These are phyloP conservation scores for Phasianus colchicus DNA, from an alignment of 2,113 vertebrate species.

Conservation along the genomic window DNA sequence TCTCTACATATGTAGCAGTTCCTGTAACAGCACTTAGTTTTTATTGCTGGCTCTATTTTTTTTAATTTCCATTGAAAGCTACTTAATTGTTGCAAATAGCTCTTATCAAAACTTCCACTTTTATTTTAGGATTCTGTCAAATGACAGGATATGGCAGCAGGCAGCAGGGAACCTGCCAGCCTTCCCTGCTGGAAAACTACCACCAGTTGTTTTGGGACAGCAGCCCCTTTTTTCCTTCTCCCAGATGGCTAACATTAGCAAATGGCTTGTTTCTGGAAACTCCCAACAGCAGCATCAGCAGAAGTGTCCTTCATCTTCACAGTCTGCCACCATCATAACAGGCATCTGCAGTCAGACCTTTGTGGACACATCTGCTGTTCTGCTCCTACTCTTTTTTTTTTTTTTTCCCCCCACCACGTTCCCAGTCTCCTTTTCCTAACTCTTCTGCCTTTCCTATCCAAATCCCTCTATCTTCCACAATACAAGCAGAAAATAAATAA, in stretches of 20 bases:
- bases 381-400: neutral
- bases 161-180: constrained; percentile 27
- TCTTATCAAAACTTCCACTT: constrained; percentile 17
- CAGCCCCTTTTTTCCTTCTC: neutral
- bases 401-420: neutral
- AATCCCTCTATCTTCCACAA: neutral
- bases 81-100: constrained; percentile 18
- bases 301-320: neutral
- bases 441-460: neutral
- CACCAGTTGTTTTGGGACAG: constrained; percentile 23
- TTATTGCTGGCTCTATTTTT: neutral
- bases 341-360: fast-evolving
- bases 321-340: neutral
- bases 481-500: neutral
- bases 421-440: neutral
- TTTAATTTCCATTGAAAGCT: neutral
- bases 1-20: neutral
- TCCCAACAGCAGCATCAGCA: neutral
- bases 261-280: neutral
- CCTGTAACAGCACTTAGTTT: neutral
- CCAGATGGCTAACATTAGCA: neutral
- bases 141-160: constrained; percentile 2
- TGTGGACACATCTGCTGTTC: neutral
- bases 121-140: neutral
- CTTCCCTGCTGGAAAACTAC: constrained; percentile 47